Conservation (phyloP, 2,888 invertebrate genomes). For the Drosophila fungiperda region DNA sequence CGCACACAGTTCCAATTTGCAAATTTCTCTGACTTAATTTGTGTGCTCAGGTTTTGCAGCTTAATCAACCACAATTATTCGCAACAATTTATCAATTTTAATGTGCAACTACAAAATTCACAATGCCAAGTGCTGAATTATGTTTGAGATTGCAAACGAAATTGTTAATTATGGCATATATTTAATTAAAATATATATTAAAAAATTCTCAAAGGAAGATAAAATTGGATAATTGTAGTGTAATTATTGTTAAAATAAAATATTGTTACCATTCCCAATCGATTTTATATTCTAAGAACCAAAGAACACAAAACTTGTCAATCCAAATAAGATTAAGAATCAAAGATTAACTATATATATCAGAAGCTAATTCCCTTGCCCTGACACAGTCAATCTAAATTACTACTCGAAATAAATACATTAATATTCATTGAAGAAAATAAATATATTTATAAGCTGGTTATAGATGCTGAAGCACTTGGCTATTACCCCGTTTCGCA, state of each 20-base stretch:
- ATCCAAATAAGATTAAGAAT: background rate
- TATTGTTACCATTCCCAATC: background rate
- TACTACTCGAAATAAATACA: slow-evolving; percentile 22
- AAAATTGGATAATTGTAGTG: background rate
- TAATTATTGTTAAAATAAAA: background rate
- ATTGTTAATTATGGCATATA: slow-evolving; percentile 6
- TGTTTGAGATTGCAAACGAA: slow-evolving; percentile 4
- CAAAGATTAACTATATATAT: background rate
- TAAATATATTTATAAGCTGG: slow-evolving; percentile 47
- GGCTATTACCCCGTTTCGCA: slow-evolving; percentile 31
- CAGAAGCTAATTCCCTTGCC: slow-evolving; percentile 5
- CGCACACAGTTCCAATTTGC: slow-evolving; percentile 25
- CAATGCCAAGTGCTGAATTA: slow-evolving; percentile 28
- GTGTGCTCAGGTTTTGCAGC: slow-evolving; percentile 19
- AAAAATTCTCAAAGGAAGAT: background rate
- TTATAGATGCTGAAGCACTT: slow-evolving; percentile 9
- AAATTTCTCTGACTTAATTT: slow-evolving; percentile 48
- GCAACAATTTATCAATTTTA: slow-evolving; percentile 30
- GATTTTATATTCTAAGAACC: background rate
- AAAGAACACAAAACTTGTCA: background rate
- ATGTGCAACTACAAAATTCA: slow-evolving; percentile 31
- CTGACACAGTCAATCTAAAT: slow-evolving; percentile 17
- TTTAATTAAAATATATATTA: background rate
- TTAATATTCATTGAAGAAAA: slow-evolving; percentile 49
- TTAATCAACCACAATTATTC: slow-evolving; percentile 30